Evolutionary conservation across 2,113 vertebrate genomes (phyloP), one percentile per base, ranked within the genome.

Genomic region (Pantherophis guttatus): DNA sequence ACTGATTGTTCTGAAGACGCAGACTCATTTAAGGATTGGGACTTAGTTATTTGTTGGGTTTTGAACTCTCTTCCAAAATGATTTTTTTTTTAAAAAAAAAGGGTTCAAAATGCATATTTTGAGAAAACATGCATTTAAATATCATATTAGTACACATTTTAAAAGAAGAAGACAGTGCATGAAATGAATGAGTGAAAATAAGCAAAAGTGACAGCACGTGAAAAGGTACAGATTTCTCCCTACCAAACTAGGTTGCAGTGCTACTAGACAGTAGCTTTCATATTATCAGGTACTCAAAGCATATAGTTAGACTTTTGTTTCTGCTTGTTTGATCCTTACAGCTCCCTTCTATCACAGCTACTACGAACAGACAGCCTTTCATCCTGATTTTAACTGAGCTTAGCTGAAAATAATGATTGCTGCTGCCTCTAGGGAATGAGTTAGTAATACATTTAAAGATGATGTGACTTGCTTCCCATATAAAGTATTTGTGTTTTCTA

Each of bases 281-380:
- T 96, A 95, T 96, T 94, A 95, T 86, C 94, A 91, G 95, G 86
- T 94, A 95, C 11, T n/a, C 33, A 44, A 93, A 96, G 93, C 94
- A 92, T 90, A 92, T 53, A 48, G 39, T 85, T 86, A 94, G 54
- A 75, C 87, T 55, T 87, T 94, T 95, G 93, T 93, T 55, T 6
- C 0, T 94, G 23, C 59, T 94, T 87, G 33, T 15, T 81, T 81
- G 33, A 44, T 81, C 93, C 91, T 0, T 19, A 3, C 8, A 58
- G 33, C 8, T 81, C 33, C 75, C 33, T 57, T 44, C 65, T 58
- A 89, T 58, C 58, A n/a, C 24, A 54, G 12, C 12, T 93, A 62
- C 13, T 92, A 94, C 57, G 1, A 91, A 91, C 75, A 88, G 44
- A 55, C 1, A 5, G 29, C 1, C n/a, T 94, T 88, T 91, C 93